Conservation (phyloP, 1,140 invertebrate species). For the Saxidomus purpurata region DNA sequence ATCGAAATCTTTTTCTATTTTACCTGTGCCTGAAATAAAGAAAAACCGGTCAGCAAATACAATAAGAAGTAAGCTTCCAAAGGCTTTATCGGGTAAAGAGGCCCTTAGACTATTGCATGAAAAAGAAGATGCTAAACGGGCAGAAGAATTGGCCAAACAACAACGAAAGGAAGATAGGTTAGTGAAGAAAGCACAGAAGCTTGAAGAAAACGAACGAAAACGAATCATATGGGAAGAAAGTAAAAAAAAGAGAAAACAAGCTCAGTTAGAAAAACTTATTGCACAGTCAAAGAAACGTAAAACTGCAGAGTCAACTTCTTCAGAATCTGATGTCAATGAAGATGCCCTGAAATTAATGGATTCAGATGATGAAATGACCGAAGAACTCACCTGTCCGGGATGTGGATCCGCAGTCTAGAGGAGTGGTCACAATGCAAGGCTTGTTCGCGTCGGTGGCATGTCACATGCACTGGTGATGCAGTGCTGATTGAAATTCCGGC, state of each 20-base stretch:
- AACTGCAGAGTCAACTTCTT: too few relatives aligned
- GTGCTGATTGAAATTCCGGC: neutral
- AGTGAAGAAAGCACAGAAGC: neutral
- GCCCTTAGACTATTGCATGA: slow-evolving; percentile 22
- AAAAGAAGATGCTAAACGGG: slow-evolving; percentile 11
- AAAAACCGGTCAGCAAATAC: too few relatives aligned
- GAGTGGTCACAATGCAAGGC: neutral
- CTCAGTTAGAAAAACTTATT: too few relatives aligned
- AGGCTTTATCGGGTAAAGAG: slow-evolving; percentile 33
- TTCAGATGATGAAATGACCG: too few relatives aligned
- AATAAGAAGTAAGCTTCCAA: slow-evolving; percentile 15
- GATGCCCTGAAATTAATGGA: too few relatives aligned
- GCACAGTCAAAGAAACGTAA: too few relatives aligned
- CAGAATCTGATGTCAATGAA: too few relatives aligned
- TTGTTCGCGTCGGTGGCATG: neutral
- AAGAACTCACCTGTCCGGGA: too few relatives aligned
- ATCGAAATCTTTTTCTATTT: neutral
- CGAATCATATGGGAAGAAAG: too few relatives aligned
- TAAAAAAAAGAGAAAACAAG: too few relatives aligned
- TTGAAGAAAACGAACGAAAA: too few relatives aligned
- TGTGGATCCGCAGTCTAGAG: neutral
- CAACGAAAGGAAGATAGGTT: neutral
- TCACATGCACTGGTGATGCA: neutral
- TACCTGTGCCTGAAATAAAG: neutral
- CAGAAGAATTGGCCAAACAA: neutral